Conservation (phyloP, 2,888 invertebrate genomes). For the Conus canariensis region DNA sequence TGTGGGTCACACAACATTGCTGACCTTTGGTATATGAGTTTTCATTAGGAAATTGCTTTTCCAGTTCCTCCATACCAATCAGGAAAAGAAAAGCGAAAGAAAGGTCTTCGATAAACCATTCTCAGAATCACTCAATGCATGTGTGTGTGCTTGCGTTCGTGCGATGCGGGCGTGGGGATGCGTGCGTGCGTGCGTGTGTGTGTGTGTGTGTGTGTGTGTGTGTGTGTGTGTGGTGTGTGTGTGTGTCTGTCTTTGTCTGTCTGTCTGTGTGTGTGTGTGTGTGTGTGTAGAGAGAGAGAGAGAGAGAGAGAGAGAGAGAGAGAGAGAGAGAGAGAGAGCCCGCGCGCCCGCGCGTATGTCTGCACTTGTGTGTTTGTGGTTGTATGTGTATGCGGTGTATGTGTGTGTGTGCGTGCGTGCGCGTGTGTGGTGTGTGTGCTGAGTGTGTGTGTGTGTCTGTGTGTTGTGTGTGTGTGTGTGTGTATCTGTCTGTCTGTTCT, state of each 20-base stretch:
- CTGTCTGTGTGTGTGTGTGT: not conserved
- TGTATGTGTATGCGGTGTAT: conserved; percentile 7
- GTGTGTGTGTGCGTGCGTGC: not conserved
- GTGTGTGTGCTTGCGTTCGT: not conserved
- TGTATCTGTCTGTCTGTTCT: not conserved
- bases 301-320: too few species aligned
- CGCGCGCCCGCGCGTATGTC: too few species aligned
- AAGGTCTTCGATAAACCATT: too few species aligned
- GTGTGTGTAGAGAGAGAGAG: too few species aligned
- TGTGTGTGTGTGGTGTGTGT: conserved; percentile 27
- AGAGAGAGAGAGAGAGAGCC: too few species aligned
- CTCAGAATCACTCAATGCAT: too few species aligned
- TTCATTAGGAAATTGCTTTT: too few species aligned
- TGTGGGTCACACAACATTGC: too few species aligned
- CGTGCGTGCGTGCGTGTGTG: not conserved
- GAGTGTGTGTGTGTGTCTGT: conserved; percentile 33
- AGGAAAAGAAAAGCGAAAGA: too few species aligned
- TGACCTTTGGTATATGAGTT: too few species aligned
- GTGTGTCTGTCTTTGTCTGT: conserved; percentile 7
- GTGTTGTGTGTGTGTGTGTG: not conserved
- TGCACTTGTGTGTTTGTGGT: not conserved
- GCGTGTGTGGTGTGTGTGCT: not conserved
- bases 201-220: not conserved
- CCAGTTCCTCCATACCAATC: too few species aligned
- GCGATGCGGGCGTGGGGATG: not conserved